Evolutionary conservation across 2,888 invertebrate genomes (phyloP), one percentile per base, ranked within the genome.

Genomic region (Sarcophaga carnaria): DNA sequence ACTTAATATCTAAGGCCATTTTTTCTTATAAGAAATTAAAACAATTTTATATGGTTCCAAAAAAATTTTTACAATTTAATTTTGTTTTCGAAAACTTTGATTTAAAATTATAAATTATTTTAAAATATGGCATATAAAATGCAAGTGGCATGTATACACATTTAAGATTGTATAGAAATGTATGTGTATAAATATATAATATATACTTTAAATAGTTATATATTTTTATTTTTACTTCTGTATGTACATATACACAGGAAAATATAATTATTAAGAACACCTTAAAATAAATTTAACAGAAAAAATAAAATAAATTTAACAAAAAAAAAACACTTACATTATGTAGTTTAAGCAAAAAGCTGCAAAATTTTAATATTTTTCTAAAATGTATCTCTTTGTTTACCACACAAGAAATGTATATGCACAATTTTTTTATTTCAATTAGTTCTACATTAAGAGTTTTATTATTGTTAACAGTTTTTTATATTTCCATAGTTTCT

Each of bases 311-410:
- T 49, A 12, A 22, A 17, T 5, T n/a, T n/a, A n/a, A n/a, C n/a
- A n/a, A 25, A 25, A 27, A 22, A 27, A 71, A 54, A 71, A 71
- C 70, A 71, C 70, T 71, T 71, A 71, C 70, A 64, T 63, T 63
- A 27, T 49, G 25, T 11, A 49, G 47, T 63, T 75, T 49, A 17
- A 47, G 17, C 47, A 63, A 64, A 11, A 37, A 63, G 25, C 75
- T 63, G 75, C 63, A 75, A 49, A 17, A 17, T 54, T 47, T 63
- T 62, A 60, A 47, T 47, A 10, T 75, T 49, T 20, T 37, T 45
- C 3, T 54, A 54, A 54, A 54, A 54, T 54, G 37, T 63, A 22
- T 74, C 49, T 64, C 22, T 75, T 75, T 75, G 75, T 75, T 75
- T 75, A 75, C 63, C 63, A 49, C 75, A 64, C 47, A 69, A 14